Base-by-base conservation (phyloP, 2,888 invertebrate genomes). In the Drosophila melanosoma region DNA sequence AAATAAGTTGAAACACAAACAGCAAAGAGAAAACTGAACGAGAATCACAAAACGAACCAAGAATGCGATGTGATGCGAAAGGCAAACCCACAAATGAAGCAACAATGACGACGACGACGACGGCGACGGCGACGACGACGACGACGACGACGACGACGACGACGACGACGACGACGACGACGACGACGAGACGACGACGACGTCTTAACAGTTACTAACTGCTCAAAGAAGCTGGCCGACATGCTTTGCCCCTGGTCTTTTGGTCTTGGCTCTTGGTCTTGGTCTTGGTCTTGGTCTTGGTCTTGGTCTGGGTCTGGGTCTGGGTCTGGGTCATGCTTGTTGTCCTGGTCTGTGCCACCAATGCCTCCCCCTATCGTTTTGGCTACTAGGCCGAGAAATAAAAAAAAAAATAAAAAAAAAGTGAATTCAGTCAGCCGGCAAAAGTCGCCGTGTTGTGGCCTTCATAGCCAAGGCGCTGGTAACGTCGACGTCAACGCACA, bases 121-220 rank as follows among this genome's bases (percentile, higher is more conserved):
- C 77, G 79, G 74, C 10, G 11, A 5, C 76, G 76, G 79, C 72
- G 66, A 65, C 63, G 74, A 75, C 67, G 84, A 83, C 84, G 87
- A 79, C 90, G 84, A 87, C 91, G 90, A 91, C 90, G 92, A 75
- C 67, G 68, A 74, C 77, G 79, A 75, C 10, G 11, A 33, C 76
- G 68, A 74, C 77, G 79, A 75, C 5, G 12, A 35, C 63, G 74
- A 75, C 67, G 68, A 74, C 77, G 79, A 75, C 10, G 11, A 33
- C 76, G 76, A 40, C 79, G 76, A 82, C 79, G 76, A 87, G 84
- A 83, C 84, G 87, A 79, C 90, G 84, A 87, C 91, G 90, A 91
- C 90, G 92, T 90, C 90, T 85, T 89, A 91, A 88, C 90, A 88
- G 90, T 91, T 88, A 91, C 91, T 91, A 89, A 91, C 87, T 85